A percentile compares a stretch with the other conserved stretches of the same genome.
Conservation (phyloP, 2,888 invertebrate genomes). For the Esperia sulphurella region DNA sequence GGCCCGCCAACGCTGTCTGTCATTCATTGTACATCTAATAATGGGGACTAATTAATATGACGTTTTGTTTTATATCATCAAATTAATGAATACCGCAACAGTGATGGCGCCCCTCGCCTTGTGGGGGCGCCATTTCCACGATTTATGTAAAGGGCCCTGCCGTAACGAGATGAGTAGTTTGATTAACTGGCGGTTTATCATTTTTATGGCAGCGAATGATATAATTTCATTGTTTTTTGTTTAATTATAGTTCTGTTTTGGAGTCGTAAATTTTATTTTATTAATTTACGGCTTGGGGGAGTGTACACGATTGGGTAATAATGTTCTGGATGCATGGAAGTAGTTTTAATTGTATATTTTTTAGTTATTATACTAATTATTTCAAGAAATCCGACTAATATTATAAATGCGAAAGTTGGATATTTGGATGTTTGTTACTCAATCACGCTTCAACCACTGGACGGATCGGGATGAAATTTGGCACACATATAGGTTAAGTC, state of each 20-base stretch:
- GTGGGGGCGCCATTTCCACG: slow-evolving; percentile 25
- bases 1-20: slow-evolving; percentile 41
- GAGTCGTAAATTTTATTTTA: slow-evolving; percentile 20
- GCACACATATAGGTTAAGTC: too few species aligned
- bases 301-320: not conserved
- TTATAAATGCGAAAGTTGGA: too few species aligned
- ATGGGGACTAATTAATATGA: slow-evolving; percentile 61
- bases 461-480: too few species aligned
- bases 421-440: too few species aligned
- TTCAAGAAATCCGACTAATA: not conserved
- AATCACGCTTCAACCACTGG: too few species aligned
- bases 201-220: slow-evolving; percentile 45
- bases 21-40: slow-evolving; percentile 54
- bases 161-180: slow-evolving; percentile 46
- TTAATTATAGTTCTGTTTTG: slow-evolving; percentile 29
- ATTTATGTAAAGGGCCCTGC: slow-evolving; percentile 29
- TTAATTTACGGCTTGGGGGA: slow-evolving; percentile 15
- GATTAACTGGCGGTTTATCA: slow-evolving; percentile 56
- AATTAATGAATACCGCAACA: slow-evolving; percentile 50
- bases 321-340: not conserved
- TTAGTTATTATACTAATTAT: not conserved
- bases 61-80: slow-evolving; percentile 65
- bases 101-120: not conserved
- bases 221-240: slow-evolving; percentile 32
- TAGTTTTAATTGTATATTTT: not conserved